These are phyloP conservation scores for Anastatus disparis DNA, from an alignment of 1,140 invertebrate species.

Conservation along the genomic window DNA sequence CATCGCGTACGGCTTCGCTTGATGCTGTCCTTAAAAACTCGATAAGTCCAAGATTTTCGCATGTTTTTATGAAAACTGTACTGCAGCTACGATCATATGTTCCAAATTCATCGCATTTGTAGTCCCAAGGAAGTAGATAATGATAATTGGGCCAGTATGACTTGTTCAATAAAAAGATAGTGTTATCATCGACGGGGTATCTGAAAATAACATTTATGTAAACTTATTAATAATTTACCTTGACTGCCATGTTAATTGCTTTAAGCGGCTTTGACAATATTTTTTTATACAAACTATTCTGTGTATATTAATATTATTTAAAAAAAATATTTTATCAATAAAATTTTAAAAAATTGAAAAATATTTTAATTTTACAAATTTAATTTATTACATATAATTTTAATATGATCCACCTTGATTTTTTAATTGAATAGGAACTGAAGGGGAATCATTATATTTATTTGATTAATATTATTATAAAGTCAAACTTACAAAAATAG, in stretches of 20 bases:
- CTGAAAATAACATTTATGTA: slow-evolving; percentile 68
- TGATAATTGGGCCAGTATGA: slow-evolving; percentile 83
- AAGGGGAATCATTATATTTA: no score
- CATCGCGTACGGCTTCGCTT: slow-evolving; percentile 70
- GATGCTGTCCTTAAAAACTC: slow-evolving; percentile 73
- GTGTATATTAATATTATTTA: not conserved
- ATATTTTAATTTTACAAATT: no score
- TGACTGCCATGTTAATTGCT: no score
- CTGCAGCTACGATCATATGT: slow-evolving; percentile 74
- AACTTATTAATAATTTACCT: no score
- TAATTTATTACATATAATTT: no score
- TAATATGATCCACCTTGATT: no score
- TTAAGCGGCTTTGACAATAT: no score
- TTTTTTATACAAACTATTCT: no score
- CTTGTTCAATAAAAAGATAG: slow-evolving; percentile 78
- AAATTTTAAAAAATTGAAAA: not conserved
- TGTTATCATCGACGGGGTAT: slow-evolving; percentile 75
- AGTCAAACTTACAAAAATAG: no score
- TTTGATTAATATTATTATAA: no score
- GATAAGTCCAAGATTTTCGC: slow-evolving; percentile 73
- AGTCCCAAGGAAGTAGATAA: slow-evolving; percentile 80
- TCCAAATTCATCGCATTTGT: slow-evolving; percentile 81
- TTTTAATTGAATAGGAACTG: no score
- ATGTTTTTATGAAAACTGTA: slow-evolving; percentile 75
- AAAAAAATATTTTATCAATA: no score